Percentiles rank a stretch among this genome's conserved stretches.
These are phyloP conservation scores for Adelphocoris suturalis DNA, from an alignment of 2,888 invertebrate species.

Conservation along the genomic window DNA sequence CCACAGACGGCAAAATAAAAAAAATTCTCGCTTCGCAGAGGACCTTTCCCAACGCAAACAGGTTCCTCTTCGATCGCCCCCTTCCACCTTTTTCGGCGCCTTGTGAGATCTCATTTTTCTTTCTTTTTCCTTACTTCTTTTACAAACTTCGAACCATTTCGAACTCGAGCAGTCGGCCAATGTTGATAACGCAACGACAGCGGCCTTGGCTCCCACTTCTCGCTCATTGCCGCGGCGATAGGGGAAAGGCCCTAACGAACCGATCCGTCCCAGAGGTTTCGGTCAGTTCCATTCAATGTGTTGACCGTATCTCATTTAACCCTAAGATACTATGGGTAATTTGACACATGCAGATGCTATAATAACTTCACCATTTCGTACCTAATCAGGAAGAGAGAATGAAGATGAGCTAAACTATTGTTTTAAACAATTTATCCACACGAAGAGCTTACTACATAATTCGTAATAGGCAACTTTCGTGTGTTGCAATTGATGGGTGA, in stretches of 20 bases:
- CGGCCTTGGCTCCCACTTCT: slow-evolving; percentile 36
- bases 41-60: slow-evolving; percentile 29
- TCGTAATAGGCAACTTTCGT: too few relatives aligned
- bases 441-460: too few relatives aligned
- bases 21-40: background rate
- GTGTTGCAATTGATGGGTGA: too few relatives aligned
- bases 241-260: slow-evolving; percentile 2
- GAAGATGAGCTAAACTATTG: too few relatives aligned
- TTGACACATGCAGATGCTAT: too few relatives aligned
- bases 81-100: background rate
- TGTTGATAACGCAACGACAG: slow-evolving; percentile 20
- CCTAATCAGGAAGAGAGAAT: too few relatives aligned
- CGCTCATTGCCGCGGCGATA: background rate
- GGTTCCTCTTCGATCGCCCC: background rate
- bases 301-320: too few relatives aligned
- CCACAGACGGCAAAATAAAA: background rate
- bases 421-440: too few relatives aligned
- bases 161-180: slow-evolving; percentile 39
- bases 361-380: too few relatives aligned
- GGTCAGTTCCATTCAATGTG: slow-evolving; percentile 5
- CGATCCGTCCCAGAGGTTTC: background rate
- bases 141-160: background rate
- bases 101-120: background rate
- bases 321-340: too few relatives aligned
- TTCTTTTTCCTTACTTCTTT: background rate